phyloP scores from a whole-genome alignment of 2,113 vertebrate genomes.

The Chunga burmeisteri region DNA sequence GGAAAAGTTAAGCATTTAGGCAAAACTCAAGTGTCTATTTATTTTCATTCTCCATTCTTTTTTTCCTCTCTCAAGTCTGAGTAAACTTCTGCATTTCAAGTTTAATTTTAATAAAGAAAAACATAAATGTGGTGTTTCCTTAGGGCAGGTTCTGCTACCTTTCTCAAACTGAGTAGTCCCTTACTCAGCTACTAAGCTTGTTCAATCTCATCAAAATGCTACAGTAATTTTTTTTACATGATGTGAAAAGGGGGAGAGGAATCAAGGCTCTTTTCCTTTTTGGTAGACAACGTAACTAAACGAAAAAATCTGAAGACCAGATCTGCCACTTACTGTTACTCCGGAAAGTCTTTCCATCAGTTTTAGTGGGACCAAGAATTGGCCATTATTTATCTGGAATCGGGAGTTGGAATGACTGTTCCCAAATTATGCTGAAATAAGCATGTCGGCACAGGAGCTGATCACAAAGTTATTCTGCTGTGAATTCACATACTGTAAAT shows the following conservation, averaged over 20 bases:
- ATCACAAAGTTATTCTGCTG: neutral
- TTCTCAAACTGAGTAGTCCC: neutral
- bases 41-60: neutral
- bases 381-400: neutral
- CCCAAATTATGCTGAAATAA: neutral
- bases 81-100: neutral
- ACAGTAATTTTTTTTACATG: neutral
- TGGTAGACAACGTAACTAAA: neutral
- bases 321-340: neutral
- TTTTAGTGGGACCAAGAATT: neutral
- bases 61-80: neutral
- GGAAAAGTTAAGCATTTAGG: neutral
- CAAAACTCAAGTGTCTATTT: neutral
- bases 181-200: neutral
- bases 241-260: slow-evolving; percentile 44
- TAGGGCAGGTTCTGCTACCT: neutral
- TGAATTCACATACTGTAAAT: neutral
- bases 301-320: neutral
- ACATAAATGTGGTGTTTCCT: neutral
- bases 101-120: neutral
- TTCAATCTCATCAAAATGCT: neutral
- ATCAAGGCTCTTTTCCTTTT: neutral
- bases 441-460: neutral
- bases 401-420: neutral
- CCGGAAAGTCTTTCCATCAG: neutral